phyloP scores from a whole-genome alignment of 1,140 invertebrate genomes.

The Pseudachorutes palmiensis region DNA sequence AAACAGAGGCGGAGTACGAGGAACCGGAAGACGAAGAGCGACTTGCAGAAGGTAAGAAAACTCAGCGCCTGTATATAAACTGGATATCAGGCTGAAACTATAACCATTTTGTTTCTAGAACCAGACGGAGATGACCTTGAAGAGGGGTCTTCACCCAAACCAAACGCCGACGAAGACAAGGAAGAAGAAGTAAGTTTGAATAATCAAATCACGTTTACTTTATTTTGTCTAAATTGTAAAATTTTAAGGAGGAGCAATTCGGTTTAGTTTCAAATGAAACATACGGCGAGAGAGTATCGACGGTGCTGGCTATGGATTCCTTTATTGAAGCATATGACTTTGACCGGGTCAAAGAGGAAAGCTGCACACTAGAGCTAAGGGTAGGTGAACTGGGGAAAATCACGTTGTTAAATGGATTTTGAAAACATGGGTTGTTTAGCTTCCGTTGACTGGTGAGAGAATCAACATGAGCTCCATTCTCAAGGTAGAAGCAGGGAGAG shows the following conservation, averaged over 20 bases:
- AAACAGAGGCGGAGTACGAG: conserved; percentile 64
- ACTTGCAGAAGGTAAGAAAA: conserved; percentile 39
- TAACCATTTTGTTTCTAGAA: no score
- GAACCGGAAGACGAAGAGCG: conserved; percentile 52
- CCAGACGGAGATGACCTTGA: conserved; percentile 39
- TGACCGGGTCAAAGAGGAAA: conserved; percentile 60
- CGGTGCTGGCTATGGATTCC: conserved; percentile 41
- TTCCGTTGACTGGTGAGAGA: conserved; percentile 48
- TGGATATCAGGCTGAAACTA: no score
- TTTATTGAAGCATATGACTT: conserved; percentile 62
- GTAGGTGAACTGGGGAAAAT: background rate
- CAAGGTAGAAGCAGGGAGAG: conserved; percentile 59
- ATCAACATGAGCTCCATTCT: conserved; percentile 73
- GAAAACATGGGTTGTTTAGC: conserved; percentile 41
- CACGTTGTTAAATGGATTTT: background rate
- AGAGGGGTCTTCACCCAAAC: no score
- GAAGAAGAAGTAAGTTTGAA: conserved; percentile 39
- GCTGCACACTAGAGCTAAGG: conserved; percentile 56
- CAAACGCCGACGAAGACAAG: conserved; percentile 43
- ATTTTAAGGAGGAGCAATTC: background rate
- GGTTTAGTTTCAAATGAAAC: background rate
- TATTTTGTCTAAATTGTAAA: background rate
- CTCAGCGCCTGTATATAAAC: no score
- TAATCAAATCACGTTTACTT: no score
- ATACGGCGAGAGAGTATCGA: conserved; percentile 6